phyloP scores from a whole-genome alignment of 2,797 vertebrate species.

The Gymnocypris eckloni region DNA sequence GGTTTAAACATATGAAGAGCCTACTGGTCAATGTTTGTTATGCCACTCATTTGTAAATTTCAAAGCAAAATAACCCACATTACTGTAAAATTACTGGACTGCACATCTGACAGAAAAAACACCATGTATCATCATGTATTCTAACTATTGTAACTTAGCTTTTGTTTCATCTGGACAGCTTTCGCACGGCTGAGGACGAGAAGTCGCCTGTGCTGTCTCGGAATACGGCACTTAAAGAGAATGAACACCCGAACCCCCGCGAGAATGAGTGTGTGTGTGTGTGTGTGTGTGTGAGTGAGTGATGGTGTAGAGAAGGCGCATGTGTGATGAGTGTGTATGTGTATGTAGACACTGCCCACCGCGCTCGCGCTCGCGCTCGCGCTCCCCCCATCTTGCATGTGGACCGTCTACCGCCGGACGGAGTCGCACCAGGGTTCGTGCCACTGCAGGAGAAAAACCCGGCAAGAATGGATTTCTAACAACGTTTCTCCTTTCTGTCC shows the following conservation, averaged over 20 bases:
- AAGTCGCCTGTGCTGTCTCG: neutral
- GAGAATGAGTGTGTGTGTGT: neutral
- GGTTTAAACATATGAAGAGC: neutral
- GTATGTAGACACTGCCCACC: slow-evolving; percentile 53
- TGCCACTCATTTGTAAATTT: neutral
- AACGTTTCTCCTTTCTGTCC: slow-evolving; percentile 56
- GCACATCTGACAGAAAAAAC: neutral
- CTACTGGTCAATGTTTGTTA: neutral
- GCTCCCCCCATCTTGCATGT: slow-evolving; percentile 82
- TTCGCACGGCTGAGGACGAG: neutral
- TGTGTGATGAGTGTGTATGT: slow-evolving; percentile 62
- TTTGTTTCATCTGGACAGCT: slow-evolving; percentile 21
- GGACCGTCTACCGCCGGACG: slow-evolving; percentile 83
- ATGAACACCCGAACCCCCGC: neutral
- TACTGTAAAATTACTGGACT: neutral
- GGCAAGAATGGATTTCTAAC: slow-evolving; percentile 84
- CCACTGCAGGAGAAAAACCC: slow-evolving; percentile 86
- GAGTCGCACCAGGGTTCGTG: slow-evolving; percentile 81
- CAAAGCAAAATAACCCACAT: neutral
- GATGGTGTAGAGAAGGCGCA: slow-evolving; percentile 64
- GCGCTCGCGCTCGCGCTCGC: slow-evolving; percentile 44
- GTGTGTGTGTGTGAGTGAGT: neutral
- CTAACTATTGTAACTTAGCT: neutral
- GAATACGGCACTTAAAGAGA: neutral
- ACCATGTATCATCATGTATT: neutral